Evolutionary conservation across 2,797 vertebrate genomes (phyloP).

Genomic region (Sebastes jordani): DNA sequence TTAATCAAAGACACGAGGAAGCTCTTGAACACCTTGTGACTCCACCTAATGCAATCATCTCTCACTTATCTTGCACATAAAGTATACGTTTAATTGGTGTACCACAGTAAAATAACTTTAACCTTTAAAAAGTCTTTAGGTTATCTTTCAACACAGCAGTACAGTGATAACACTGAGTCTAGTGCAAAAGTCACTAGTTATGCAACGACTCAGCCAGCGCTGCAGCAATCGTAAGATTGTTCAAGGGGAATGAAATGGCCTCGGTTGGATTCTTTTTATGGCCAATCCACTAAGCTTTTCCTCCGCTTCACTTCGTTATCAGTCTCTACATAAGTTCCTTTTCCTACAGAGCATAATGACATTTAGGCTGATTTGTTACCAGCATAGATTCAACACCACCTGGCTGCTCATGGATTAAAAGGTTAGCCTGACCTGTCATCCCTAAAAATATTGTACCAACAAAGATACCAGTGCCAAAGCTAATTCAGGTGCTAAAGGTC

Average conservation of each 20-base stretch:
- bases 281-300: not conserved
- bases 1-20: not conserved
- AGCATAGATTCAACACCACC: not conserved
- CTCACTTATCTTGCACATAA: not conserved
- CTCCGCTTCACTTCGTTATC: conserved; percentile 16
- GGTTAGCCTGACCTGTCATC: not conserved
- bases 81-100: not conserved
- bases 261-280: conserved; percentile 26
- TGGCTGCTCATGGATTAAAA: conserved; percentile 8
- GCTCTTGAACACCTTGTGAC: not conserved
- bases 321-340: not conserved
- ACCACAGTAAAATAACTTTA: not conserved
- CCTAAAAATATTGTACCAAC: not conserved
- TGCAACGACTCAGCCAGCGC: conserved; percentile 39
- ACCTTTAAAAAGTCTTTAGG: conserved; percentile 46
- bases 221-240: conserved; percentile 35
- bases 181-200: conserved; percentile 55
- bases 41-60: not conserved
- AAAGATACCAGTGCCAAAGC: not conserved
- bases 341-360: not conserved
- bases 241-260: conserved; percentile 32
- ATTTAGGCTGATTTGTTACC: not conserved
- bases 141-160: conserved; percentile 35
- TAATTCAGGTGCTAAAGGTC: conserved; percentile 19
- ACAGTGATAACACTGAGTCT: conserved; percentile 41